A percentile compares a stretch with the other conserved stretches of the same genome.
phyloP scores from a whole-genome alignment of 2,888 invertebrate genomes.

The Leptinotarsa haldemani region DNA sequence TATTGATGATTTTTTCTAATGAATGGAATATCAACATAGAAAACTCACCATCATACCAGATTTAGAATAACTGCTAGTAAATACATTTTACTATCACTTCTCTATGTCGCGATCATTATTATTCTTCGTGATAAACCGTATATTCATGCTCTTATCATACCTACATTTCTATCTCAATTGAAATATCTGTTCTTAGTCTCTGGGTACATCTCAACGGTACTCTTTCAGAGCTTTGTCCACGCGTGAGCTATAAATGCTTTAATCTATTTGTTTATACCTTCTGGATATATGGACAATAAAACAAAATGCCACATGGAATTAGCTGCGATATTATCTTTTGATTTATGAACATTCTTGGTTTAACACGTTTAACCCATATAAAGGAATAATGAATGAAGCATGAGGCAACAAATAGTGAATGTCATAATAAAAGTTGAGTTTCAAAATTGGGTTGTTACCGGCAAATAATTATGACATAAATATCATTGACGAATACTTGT shows the following conservation, averaged over 20 bases:
- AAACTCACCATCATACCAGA: too few species aligned
- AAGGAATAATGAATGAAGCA: not conserved
- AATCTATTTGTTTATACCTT: constrained; percentile 3
- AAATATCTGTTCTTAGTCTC: not conserved
- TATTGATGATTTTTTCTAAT: too few species aligned
- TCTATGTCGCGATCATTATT: too few species aligned
- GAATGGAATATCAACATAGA: too few species aligned
- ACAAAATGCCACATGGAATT: constrained; percentile 4
- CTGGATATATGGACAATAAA: not conserved
- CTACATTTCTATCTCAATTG: too few species aligned
- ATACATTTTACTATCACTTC: too few species aligned
- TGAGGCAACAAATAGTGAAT: not conserved
- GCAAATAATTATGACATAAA: not conserved
- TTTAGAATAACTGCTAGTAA: too few species aligned
- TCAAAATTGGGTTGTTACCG: not conserved
- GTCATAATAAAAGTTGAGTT: not conserved
- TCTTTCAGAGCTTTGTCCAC: not conserved
- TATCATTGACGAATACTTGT: not conserved
- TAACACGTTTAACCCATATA: constrained; percentile 8
- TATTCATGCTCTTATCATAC: too few species aligned
- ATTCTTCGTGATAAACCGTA: too few species aligned
- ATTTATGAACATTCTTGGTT: constrained; percentile 4
- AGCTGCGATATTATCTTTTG: constrained; percentile 10
- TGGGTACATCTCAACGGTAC: not conserved
- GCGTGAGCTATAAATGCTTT: not conserved